Percentiles rank a stretch among this genome's conserved stretches.
phyloP scores from a whole-genome alignment of 2,113 vertebrate species.

The Pteruthius melanotis region DNA sequence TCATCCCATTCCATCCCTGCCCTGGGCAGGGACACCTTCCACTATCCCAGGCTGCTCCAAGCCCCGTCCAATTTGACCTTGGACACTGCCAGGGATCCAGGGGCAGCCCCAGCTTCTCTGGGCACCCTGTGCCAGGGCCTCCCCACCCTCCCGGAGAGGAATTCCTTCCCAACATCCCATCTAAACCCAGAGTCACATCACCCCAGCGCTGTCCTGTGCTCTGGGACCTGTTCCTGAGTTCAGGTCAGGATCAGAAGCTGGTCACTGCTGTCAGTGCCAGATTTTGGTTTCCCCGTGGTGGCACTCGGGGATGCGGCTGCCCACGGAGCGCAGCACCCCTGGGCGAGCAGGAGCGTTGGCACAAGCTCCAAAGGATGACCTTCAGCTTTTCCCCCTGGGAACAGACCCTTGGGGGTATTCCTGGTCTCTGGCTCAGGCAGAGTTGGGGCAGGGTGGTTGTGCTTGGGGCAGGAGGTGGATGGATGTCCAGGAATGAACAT shows the following conservation, averaged over 20 bases:
- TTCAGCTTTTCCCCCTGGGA: background rate
- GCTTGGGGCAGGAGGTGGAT: background rate
- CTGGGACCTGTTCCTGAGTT: background rate
- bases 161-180: background rate
- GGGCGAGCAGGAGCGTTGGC: background rate
- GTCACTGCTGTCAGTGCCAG: background rate
- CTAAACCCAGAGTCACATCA: background rate
- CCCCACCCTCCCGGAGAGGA: background rate
- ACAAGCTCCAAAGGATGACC: background rate
- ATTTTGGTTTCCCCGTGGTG: background rate
- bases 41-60: background rate
- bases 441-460: background rate
- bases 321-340: background rate
- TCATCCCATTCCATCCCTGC: background rate
- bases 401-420: background rate
- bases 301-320: background rate
- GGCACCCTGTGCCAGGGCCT: background rate
- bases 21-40: background rate
- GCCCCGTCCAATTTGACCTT: rapidly evolving
- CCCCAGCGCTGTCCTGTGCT: background rate
- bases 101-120: background rate
- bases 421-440: background rate
- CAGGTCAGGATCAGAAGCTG: background rate
- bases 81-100: background rate
- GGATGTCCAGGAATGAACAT: background rate